A percentile compares a stretch with the other conserved stretches of the same genome.
Evolutionary conservation across 30 jellyfish, hydroid and myxozoan species (phyloP).

Genomic region (Cassiopea andromeda): DNA sequence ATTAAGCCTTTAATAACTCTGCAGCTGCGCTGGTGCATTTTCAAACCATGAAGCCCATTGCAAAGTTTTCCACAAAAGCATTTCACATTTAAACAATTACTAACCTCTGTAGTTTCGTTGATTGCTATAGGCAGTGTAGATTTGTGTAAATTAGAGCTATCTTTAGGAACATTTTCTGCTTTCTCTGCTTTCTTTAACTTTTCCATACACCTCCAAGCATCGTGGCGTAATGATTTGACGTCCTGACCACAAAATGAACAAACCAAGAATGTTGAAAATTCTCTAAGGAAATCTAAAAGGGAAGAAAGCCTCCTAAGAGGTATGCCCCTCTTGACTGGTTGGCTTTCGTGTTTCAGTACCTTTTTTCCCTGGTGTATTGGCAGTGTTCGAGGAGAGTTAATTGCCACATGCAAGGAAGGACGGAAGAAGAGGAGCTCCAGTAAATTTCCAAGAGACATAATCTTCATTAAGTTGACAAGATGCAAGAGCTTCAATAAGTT

Average conservation of each 20-base stretch:
- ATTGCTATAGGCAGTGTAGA: not conserved
- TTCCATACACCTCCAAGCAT: not conserved
- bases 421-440: too few relatives aligned
- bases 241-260: not conserved
- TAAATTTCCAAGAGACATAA: too few relatives aligned
- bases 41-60: not conserved
- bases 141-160: not conserved
- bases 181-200: not conserved
- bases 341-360: too few relatives aligned
- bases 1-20: not conserved
- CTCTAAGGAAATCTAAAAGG: too few relatives aligned
- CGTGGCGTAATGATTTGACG: not conserved
- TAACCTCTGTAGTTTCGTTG: not conserved
- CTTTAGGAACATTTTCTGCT: not conserved
- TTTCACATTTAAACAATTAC: not conserved
- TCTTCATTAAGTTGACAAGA: too few relatives aligned
- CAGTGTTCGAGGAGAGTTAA: too few relatives aligned
- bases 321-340: too few relatives aligned
- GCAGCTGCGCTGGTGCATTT: not conserved
- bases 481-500: too few relatives aligned
- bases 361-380: too few relatives aligned
- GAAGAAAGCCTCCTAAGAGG: too few relatives aligned
- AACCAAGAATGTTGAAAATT: not conserved
- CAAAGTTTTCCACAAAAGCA: not conserved
- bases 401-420: too few relatives aligned